Evolutionary conservation across 1,140 invertebrate genomes (phyloP), one percentile per base, ranked within the genome.

Genomic region (Dendrolimus punctatus): DNA sequence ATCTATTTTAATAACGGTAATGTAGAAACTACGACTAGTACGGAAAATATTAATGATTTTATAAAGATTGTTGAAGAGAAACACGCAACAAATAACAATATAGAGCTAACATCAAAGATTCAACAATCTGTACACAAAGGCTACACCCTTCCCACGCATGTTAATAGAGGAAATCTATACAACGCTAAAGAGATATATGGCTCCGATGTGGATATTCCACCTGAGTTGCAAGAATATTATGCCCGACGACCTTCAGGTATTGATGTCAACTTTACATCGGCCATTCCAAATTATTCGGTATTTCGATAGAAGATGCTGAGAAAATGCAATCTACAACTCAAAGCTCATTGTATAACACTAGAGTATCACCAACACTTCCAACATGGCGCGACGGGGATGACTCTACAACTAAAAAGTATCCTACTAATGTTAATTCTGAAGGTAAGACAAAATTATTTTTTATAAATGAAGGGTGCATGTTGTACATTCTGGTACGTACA

Each of bases 211-310:
- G 63, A 69, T 38, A 9, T 73, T 10, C 64, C 70, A 8, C 60
- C 66, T 8, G 71, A 76, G 48, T 46, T 70, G 9, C 64, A 75
- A 60, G 65, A 80, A 51, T 75, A 60, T 52, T 76, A 75, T 40
- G 53, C 39, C 5, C 60, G 56, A 8, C 66, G 59, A 4, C 61
- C 62, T 6, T 36, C 53, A 40, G 66, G 67, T 44, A 46, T 51
- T 8, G 66, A 76, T 9, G 73, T 87, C 46, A 82, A 85, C 39
- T 90, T 90, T 57, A 90, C 89, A 8, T 90, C 89, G 9, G 89
- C 6, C 89, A 90, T 74, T 90, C 90, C 58, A 90, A 90, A 59
- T 80, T 88, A 45, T 90, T 90, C 56, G 90, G 89, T 41, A 84
- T 90, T 42, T 89, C 89, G 52, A 88, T 90, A 37, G 90, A 90